Evolutionary conservation across 2,888 invertebrate species (phyloP).

Genomic region (Cataglyphis livida): DNA sequence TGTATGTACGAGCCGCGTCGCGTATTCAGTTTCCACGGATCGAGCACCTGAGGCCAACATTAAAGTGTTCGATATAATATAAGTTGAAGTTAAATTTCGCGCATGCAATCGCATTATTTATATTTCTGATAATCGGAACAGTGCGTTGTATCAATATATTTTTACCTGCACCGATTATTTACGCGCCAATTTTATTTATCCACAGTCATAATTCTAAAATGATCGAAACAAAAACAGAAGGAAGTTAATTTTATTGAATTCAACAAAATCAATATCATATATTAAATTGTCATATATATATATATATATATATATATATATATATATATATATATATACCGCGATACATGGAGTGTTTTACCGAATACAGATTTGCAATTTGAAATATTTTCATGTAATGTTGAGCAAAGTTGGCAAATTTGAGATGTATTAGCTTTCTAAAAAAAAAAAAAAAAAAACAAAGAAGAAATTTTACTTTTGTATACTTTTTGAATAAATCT

Average conservation of each 20-base stretch:
- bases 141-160: neutral
- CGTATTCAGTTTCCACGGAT: conserved; percentile 75
- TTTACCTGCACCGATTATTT: neutral
- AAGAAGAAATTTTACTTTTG: neutral
- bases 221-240: neutral
- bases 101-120: neutral
- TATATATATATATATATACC: no score
- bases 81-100: neutral
- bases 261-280: neutral
- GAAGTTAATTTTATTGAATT: no score
- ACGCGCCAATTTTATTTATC: neutral
- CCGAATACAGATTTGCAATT: neutral
- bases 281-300: neutral
- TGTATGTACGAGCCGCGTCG: conserved; percentile 73
- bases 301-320: no score
- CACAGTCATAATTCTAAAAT: neutral
- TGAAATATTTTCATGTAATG: neutral
- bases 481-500: neutral
- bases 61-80: conserved; percentile 32
- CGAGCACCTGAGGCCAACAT: conserved; percentile 25
- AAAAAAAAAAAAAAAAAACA: neutral
- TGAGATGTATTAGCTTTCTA: neutral
- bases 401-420: neutral
- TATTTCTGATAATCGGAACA: conserved; percentile 4
- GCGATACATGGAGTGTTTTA: neutral